These are phyloP conservation scores for Sphaeridia pumilis DNA, from an alignment of 2,888 invertebrate genomes.

Conservation along the genomic window DNA sequence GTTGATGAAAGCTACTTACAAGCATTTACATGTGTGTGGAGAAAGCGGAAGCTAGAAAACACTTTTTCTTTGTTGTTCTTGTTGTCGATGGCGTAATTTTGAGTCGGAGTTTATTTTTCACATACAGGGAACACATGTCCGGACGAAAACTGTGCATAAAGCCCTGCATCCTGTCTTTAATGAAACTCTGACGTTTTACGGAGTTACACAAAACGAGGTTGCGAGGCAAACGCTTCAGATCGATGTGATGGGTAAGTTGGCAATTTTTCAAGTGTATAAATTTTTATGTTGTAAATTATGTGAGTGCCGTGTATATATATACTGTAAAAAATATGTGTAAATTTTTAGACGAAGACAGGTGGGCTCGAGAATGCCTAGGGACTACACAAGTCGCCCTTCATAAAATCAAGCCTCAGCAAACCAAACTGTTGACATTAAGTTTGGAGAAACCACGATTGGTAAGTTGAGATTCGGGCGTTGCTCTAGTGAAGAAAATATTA, in stretches of 20 bases:
- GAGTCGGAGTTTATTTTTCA: too few relatives aligned
- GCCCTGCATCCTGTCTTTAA: slow-evolving; percentile 90
- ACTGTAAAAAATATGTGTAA: too few relatives aligned
- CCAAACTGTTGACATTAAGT: slow-evolving; percentile 47
- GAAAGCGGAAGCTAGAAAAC: too few relatives aligned
- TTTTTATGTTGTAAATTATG: too few relatives aligned
- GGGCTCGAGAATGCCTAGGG: slow-evolving; percentile 67
- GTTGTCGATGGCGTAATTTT: too few relatives aligned
- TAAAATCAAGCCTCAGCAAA: slow-evolving; percentile 49
- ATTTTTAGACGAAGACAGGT: slow-evolving; percentile 71
- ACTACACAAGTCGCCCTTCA: slow-evolving; percentile 52
- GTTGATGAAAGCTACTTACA: too few relatives aligned
- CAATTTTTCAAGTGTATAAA: too few relatives aligned
- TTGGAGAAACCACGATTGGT: slow-evolving; percentile 46
- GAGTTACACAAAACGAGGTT: slow-evolving; percentile 75
- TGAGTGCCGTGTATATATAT: too few relatives aligned
- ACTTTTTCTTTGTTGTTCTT: too few relatives aligned
- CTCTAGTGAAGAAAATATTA: too few relatives aligned
- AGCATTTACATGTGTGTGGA: too few relatives aligned
- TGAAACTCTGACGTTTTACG: slow-evolving; percentile 81
- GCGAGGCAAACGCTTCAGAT: slow-evolving; percentile 49
- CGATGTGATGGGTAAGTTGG: slow-evolving; percentile 37
- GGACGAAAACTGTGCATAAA: slow-evolving; percentile 85
- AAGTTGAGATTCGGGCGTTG: too few relatives aligned
- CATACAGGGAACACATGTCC: slow-evolving; percentile 49